Percentiles rank a stretch among this genome's conserved stretches.
phyloP scores from a whole-genome alignment of 2,888 invertebrate genomes.

The Acrocyrtus sp. region DNA sequence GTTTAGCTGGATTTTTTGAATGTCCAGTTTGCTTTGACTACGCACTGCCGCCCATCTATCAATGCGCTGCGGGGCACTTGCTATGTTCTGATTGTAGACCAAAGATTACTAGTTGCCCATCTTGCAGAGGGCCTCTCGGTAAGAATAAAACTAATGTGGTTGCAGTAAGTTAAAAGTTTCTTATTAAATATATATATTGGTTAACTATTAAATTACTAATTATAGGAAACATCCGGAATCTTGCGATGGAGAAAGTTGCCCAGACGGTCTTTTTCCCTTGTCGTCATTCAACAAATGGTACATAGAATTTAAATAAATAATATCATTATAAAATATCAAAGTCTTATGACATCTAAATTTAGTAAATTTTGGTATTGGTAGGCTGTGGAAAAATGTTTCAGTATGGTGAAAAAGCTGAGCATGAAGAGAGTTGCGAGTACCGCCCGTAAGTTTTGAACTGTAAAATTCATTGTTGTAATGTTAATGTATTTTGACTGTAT shows the following conservation, averaged over 20 bases:
- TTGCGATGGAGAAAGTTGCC: constrained; percentile 99
- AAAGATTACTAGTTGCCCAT: constrained; percentile 72
- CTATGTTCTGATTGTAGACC: constrained; percentile 72
- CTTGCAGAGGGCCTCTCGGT: constrained; percentile 73
- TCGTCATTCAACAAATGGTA: constrained; percentile 91
- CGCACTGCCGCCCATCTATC: constrained; percentile 92
- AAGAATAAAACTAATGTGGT: constrained; percentile 54
- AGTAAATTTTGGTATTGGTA: no score
- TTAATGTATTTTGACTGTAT: no score
- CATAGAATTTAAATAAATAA: background rate
- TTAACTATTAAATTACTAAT: constrained; percentile 16
- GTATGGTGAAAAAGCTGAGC: constrained; percentile 98
- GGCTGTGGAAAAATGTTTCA: constrained; percentile 90
- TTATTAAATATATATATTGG: no score
- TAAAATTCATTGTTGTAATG: no score
- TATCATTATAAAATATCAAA: background rate
- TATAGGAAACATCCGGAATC: constrained; percentile 96
- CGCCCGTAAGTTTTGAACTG: constrained; percentile 98
- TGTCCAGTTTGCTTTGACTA: constrained; percentile 99
- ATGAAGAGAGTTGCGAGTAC: constrained; percentile 98
- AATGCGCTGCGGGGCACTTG: constrained; percentile 72
- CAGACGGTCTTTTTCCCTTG: constrained; percentile 99
- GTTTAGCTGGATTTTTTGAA: constrained; percentile 90
- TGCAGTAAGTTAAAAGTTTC: no score
- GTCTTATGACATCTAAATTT: background rate